Percentiles rank a stretch among this genome's conserved stretches.
phyloP scores from a whole-genome alignment of 2,888 invertebrate genomes.

The Carcina quercana region DNA sequence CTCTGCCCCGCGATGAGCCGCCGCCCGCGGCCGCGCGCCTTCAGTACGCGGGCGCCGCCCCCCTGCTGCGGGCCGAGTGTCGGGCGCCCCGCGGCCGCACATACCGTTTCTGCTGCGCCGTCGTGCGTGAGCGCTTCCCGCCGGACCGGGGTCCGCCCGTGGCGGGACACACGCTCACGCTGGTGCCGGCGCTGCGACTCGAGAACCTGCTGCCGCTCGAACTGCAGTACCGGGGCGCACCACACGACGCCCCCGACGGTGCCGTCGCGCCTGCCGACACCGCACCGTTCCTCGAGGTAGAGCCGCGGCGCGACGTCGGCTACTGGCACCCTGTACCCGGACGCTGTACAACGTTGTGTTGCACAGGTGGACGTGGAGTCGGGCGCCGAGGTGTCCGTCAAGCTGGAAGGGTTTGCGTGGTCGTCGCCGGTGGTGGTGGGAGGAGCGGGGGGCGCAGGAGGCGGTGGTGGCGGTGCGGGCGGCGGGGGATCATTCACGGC shows the following conservation, averaged over 20 bases:
- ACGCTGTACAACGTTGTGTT: constrained; percentile 81
- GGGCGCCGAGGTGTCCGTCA: constrained; percentile 82
- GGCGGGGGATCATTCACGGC: constrained; percentile 73
- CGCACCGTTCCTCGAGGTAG: constrained; percentile 52
- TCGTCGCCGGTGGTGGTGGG: constrained; percentile 77
- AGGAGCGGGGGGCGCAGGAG: constrained; percentile 38
- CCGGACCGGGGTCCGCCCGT: constrained; percentile 72
- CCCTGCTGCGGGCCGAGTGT: constrained; percentile 48
- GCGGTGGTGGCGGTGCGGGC: constrained; percentile 49
- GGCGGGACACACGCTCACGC: constrained; percentile 88
- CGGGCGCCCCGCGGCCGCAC: constrained; percentile 43
- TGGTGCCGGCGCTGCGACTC: constrained; percentile 88
- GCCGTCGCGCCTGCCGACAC: constrained; percentile 48
- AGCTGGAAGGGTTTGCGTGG: constrained; percentile 88
- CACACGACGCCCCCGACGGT: constrained; percentile 28
- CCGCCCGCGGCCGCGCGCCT: constrained; percentile 36
- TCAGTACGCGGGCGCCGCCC: constrained; percentile 37
- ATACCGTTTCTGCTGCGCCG: constrained; percentile 83
- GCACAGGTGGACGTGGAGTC: constrained; percentile 82
- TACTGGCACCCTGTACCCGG: too few species aligned
- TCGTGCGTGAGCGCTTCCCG: constrained; percentile 88
- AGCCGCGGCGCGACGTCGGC: constrained; percentile 12
- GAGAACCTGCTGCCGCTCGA: constrained; percentile 93
- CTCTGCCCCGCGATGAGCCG: constrained; percentile 66
- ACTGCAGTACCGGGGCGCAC: constrained; percentile 72